Percentiles rank a stretch among this genome's conserved stretches.
Evolutionary conservation across 2,797 vertebrate genomes (phyloP).

Genomic region (Coracias cyanogaster): DNA sequence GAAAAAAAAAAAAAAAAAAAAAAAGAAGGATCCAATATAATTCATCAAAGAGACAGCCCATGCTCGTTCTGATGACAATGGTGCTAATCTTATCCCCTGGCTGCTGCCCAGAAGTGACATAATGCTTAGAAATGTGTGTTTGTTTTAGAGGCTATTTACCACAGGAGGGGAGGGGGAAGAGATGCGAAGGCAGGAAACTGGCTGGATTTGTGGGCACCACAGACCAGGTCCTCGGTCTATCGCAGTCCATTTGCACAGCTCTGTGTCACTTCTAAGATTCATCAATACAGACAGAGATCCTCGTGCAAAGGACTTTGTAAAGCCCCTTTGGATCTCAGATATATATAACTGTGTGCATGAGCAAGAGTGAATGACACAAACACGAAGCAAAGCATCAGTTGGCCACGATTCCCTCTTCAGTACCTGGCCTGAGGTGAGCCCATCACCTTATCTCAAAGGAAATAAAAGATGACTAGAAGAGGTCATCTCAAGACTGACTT

Average conservation of each 20-base stretch:
- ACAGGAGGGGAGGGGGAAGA: not conserved
- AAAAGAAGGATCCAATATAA: not conserved
- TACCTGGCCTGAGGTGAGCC: not conserved
- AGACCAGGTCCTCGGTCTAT: not conserved
- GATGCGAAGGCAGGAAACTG: not conserved
- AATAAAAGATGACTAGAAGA: no score
- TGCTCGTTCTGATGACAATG: constrained; percentile 51
- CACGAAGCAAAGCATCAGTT: rapidly evolving
- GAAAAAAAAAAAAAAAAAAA: not conserved
- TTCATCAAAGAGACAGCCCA: constrained; percentile 53
- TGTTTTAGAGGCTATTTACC: constrained; percentile 45
- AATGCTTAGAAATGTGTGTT: constrained; percentile 43
- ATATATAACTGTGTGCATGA: not conserved
- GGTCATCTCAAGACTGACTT: not conserved
- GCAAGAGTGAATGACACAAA: not conserved
- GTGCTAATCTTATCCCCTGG: constrained; percentile 69
- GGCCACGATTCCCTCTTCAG: not conserved
- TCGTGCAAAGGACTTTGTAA: not conserved
- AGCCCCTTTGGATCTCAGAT: not conserved
- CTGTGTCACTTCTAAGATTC: not conserved
- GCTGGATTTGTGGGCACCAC: not conserved
- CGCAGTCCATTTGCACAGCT: not conserved
- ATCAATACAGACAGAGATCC: not conserved
- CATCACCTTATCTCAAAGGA: not conserved
- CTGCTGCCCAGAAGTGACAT: constrained; percentile 65